Base-by-base conservation (phyloP, 2,888 invertebrate species). In the Lydus trimaculatus region DNA sequence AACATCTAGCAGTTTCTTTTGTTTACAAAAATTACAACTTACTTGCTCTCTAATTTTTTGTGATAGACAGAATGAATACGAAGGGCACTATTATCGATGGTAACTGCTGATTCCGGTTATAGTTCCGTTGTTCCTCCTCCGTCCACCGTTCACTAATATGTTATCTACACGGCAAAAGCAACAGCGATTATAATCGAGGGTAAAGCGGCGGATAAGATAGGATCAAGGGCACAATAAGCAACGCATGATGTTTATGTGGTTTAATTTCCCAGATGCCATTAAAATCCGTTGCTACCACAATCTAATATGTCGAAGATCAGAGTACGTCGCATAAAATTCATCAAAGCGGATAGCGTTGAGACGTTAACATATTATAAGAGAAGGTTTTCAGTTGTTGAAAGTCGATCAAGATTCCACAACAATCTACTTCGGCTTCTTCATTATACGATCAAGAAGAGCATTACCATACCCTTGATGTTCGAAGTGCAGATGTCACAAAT, bases 211-310 rank as follows among this genome's bases (percentile, higher is more conserved):
- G 74, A 77, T 75, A 76, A 78, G 79, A 79, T 73, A 73, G 77
- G 78, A 79, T 79, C 79, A 77, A 78, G 79, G 78, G 77, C 79
- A 80, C 81, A 80, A 80, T 80, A 79, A 79, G 79, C 79, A 78
- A 78, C 78, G 78, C 79, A 82, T 81, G 82, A 83, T 83, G 84
- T 84, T 84, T 84, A 83, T 84, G 83, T 81, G 82, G 83, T 83
- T 84, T 83, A 84, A 83, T 84, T 84, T 84, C 82, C 83, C 83
- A 79, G 81, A 82, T 83, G 81, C 82, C 82, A 84, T 83, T 83
- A 84, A 83, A 82, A 83, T 82, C 81, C 83, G 82, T 78, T 79
- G 79, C n/a, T 78, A 79, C 79, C 78, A 79, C 76, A 77, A 78
- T 78, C 80, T 81, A 80, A 81, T 82, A 83, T 78, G 80, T 80